Percentiles rank a stretch among this genome's conserved stretches.
These are phyloP conservation scores for Cantharis lateralis DNA, from an alignment of 2,888 invertebrate genomes.

Conservation along the genomic window DNA sequence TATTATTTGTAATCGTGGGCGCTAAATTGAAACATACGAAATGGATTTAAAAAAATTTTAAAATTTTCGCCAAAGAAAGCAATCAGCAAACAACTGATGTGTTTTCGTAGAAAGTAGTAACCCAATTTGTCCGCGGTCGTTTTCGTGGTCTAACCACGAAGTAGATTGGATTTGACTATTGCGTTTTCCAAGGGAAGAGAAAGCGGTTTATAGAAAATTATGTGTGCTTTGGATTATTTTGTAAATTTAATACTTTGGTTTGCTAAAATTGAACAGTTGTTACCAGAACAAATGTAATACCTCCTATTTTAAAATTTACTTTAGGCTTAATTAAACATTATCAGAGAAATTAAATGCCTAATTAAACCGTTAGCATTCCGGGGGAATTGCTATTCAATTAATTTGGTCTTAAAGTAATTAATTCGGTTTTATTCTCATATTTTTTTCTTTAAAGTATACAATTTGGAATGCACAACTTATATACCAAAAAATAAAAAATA, in stretches of 20 bases:
- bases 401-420: background rate
- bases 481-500: background rate
- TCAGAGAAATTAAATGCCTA: background rate
- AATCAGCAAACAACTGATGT: constrained; percentile 9
- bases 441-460: too few relatives aligned
- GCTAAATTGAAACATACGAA: background rate
- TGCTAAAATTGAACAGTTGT: constrained; percentile 16
- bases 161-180: constrained; percentile 40
- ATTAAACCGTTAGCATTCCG: background rate
- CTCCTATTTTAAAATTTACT: background rate
- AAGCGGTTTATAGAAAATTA: constrained; percentile 32
- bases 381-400: background rate
- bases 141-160: constrained; percentile 37
- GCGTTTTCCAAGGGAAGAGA: constrained; percentile 29
- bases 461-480: too few relatives aligned
- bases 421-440: background rate
- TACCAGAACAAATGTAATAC: background rate
- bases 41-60: background rate
- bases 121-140: constrained; percentile 39
- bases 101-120: constrained; percentile 14
- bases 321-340: background rate
- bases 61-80: background rate
- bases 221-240: constrained; percentile 38
- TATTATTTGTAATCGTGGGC: background rate
- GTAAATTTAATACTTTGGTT: constrained; percentile 39